Conservation (phyloP, 2,888 invertebrate species). For the Caenorhabditis auriculariae region DNA sequence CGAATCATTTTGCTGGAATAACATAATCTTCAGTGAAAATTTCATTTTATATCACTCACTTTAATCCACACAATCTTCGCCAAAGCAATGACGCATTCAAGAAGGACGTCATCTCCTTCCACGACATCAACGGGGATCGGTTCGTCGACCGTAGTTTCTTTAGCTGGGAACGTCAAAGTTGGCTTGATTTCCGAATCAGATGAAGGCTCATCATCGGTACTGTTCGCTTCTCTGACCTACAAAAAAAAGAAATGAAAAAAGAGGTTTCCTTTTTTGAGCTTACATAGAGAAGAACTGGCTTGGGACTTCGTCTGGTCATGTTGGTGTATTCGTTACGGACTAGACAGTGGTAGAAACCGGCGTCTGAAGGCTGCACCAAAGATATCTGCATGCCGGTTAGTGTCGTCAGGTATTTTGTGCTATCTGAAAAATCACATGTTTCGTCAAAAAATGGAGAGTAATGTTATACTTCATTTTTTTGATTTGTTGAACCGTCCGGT, state of each 20-base stretch:
- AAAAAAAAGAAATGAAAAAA: constrained; percentile 3
- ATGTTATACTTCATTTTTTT: not conserved
- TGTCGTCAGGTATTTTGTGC: constrained; percentile 47
- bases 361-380: constrained; percentile 48
- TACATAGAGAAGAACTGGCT: constrained; percentile 50
- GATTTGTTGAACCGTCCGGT: not conserved
- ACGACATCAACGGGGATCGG: constrained; percentile 49
- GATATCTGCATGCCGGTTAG: constrained; percentile 57
- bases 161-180: constrained; percentile 38
- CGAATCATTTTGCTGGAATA: constrained; percentile 32
- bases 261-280: constrained; percentile 2
- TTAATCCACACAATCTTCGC: constrained; percentile 48
- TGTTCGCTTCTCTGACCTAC: constrained; percentile 15
- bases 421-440: constrained; percentile 19
- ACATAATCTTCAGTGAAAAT: not conserved
- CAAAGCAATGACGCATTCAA: constrained; percentile 57
- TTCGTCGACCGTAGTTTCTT: constrained; percentile 23
- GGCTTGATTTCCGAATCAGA: constrained; percentile 19
- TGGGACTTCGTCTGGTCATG: constrained; percentile 40
- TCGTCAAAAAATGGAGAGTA: not conserved
- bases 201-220: constrained; percentile 3
- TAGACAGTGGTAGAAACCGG: constrained; percentile 57
- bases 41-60: constrained; percentile 6
- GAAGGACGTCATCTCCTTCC: constrained; percentile 46
- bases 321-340: constrained; percentile 54